These are phyloP conservation scores for Pedetes capensis DNA, from an alignment of 2,113 vertebrate species.

Conservation along the genomic window DNA sequence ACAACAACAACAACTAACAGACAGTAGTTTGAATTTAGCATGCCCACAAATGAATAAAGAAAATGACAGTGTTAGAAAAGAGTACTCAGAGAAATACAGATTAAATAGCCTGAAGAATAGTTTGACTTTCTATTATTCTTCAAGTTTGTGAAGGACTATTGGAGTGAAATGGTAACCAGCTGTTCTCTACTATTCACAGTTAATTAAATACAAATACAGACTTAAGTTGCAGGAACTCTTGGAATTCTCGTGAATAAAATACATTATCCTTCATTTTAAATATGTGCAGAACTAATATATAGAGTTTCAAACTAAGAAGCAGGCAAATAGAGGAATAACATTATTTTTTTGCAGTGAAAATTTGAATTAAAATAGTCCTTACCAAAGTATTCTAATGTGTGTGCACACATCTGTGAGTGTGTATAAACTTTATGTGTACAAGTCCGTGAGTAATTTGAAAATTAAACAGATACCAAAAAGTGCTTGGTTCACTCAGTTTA, in stretches of 20 bases:
- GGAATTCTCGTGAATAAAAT: background rate
- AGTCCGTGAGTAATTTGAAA: background rate
- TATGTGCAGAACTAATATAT: background rate
- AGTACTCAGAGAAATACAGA: background rate
- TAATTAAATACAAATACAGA: background rate
- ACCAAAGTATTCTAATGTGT: background rate
- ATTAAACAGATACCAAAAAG: background rate
- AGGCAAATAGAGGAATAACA: background rate
- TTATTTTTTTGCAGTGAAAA: background rate
- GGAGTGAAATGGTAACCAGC: background rate
- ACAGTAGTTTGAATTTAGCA: constrained; percentile 9
- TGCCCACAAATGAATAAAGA: background rate
- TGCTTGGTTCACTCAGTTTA: background rate
- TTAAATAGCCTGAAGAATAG: background rate
- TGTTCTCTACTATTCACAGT: background rate
- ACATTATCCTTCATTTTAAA: background rate
- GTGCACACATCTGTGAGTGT: background rate
- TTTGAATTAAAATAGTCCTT: background rate
- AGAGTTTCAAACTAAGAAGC: background rate
- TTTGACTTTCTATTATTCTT: background rate
- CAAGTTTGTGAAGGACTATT: background rate
- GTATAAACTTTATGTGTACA: background rate
- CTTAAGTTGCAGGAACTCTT: background rate
- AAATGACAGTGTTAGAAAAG: background rate
- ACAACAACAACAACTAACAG: background rate